Base-by-base conservation (phyloP, 1,140 invertebrate genomes). In the Battus philenor region DNA sequence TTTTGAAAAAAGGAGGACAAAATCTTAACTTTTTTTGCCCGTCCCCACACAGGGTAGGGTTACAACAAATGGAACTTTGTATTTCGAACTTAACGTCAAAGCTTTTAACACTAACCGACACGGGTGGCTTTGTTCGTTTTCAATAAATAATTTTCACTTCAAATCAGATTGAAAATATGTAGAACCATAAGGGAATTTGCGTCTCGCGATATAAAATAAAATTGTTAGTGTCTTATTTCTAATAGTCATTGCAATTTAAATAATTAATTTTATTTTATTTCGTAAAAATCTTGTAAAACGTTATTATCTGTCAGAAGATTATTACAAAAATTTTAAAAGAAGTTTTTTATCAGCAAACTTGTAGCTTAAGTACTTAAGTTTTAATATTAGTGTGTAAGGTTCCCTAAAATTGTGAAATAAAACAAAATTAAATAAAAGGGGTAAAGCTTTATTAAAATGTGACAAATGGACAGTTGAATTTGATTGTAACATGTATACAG, bases 11-110 rank as follows among this genome's bases (percentile, higher is more conserved):
- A 76, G 61, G 24, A 65, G 65, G 59, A 60, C 61, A 71, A 70
- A 68, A 62, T 69, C 60, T 66, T 57, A 54, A 60, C 50, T 41
- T 79, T 80, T 75, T 77, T 73, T 61, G 49, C 56, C 49, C 59
- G 45, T 62, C 69, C 62, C 63, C 53, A 47, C 52, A 57, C 44
- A 45, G 62, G 64, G 60, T 79, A 74, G 69, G 74, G 71, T 79
- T 81, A 78, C 74, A 75, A 45, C 34, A 72, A 81, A 81, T 74
- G 69, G 72, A 64, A 80, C 66, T 71, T 68, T 71, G 68, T 77
- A 72, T 68, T 59, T 52, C 18, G 54, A 54, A 58, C 54, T 54
- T 68, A 59, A 55, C 51, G 57, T 67, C 57, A 67, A 62, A 49
- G 26, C 54, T 27, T 16, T 16, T 17, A 41, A 41, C 24, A 27